These are phyloP conservation scores for Geopemphigus sp. DNA, from an alignment of 1,140 invertebrate species.

Conservation along the genomic window DNA sequence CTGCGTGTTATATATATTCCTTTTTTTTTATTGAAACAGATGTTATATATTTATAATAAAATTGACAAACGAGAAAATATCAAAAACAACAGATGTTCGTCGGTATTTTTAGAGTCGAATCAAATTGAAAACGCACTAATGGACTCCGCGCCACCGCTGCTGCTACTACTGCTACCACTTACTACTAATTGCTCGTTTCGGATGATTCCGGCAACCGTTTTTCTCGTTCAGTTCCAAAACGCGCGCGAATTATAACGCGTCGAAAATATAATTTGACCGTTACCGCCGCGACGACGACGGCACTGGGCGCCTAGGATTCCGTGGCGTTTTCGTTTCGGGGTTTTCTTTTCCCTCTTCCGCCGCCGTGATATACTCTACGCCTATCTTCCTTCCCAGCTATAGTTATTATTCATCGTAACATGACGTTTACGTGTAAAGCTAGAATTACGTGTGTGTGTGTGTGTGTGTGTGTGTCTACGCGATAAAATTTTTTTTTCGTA, in stretches of 20 bases:
- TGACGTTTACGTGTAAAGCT: slow-evolving; percentile 16
- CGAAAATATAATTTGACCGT: no score
- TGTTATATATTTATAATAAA: slow-evolving; percentile 48
- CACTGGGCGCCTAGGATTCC: no score
- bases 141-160: background rate
- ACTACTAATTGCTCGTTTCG: slow-evolving; percentile 38
- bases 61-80: slow-evolving; percentile 47
- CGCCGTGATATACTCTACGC: no score
- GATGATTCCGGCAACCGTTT: no score
- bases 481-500: slow-evolving; percentile 9
- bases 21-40: slow-evolving; percentile 44
- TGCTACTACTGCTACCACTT: background rate
- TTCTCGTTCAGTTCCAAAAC: slow-evolving; percentile 11
- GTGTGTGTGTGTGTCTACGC: slow-evolving; percentile 5
- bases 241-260: no score
- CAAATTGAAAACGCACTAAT: slow-evolving; percentile 19
- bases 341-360: slow-evolving; percentile 14
- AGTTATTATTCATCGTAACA: slow-evolving; percentile 21
- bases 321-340: background rate
- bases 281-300: no score
- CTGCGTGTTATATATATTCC: no score
- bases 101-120: slow-evolving; percentile 46
- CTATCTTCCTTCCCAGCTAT: background rate
- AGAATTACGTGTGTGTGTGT: no score
- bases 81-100: slow-evolving; percentile 48